Evolutionary conservation across 2,113 vertebrate genomes (phyloP).

Genomic region (Sinocyclocheilus rhinocerous): DNA sequence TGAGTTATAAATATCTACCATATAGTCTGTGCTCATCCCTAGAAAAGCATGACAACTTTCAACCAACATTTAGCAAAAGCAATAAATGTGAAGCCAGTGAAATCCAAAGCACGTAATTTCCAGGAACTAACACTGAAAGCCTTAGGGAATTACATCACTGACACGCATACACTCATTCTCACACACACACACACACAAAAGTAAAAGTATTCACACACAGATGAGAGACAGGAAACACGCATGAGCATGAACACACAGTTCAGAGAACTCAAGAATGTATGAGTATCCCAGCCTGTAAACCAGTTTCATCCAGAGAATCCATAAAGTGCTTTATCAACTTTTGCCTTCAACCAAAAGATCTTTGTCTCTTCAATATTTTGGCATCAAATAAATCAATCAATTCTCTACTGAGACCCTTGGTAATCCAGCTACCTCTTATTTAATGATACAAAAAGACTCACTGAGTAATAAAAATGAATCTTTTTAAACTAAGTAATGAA

Average conservation of each 20-base stretch:
- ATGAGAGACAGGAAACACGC: not conserved
- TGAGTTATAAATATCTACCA: not conserved
- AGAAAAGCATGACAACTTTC: not conserved
- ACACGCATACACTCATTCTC: not conserved
- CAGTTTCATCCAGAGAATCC: not conserved
- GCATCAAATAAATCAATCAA: too few species aligned
- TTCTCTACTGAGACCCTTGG: not conserved
- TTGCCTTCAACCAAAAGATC: not conserved
- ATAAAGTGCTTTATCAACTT: not conserved
- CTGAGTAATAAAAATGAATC: too few species aligned
- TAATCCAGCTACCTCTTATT: not conserved
- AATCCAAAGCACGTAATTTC: conserved; percentile 31
- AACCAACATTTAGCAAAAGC: not conserved
- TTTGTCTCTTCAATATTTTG: not conserved
- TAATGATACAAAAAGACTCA: too few species aligned
- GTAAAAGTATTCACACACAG: conserved; percentile 1
- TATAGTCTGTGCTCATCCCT: not conserved
- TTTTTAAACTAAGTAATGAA: too few species aligned
- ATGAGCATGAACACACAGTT: not conserved
- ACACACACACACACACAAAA: conserved; percentile 13
- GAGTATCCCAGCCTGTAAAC: not conserved
- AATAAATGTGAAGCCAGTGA: not conserved
- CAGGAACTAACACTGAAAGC: conserved; percentile 22
- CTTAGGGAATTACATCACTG: conserved; percentile 5
- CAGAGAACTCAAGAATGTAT: not conserved